Base-by-base conservation (phyloP, 64 coral and sea anemone species). In the Pocillopora damicornis region DNA sequence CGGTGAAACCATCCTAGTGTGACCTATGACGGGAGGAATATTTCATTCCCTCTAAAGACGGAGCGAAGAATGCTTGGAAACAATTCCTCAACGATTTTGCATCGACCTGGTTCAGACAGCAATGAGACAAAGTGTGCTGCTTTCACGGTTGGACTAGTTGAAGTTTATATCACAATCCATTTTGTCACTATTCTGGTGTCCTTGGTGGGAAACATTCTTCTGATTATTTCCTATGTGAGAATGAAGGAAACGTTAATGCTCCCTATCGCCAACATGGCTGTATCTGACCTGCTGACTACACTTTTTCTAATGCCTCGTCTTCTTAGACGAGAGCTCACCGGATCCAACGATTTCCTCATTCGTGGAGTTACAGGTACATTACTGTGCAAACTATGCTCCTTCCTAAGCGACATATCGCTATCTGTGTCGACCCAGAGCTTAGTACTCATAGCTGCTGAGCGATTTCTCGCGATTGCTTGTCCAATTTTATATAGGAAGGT, bases 221-320 rank as follows among this genome's bases (percentile, higher is more conserved):
- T 88, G 0, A 92, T 92, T 11, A 66, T 59, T 57, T 76, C 86
- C 22, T 92, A 79, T 18, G 58, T 35, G 59, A 91, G 87, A 22
- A 87, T 91, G 67, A 76, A 79, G 58, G 73, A 73, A 16, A 37
- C 85, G 2, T 66, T 90, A 15, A 88, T 91, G 78, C 81, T 84
- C 23, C 88, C 91, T 63, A 91, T 94, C 37, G 82, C 89, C 35
- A 91, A 94, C 38, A 94, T 94, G 93, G 89, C 93, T 9, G 89
- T 73, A 1, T 95, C 93, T 10, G 94, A 92, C 57, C 37, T 95
- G 30, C 13, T 95, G 23, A 68, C 73, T 4, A 60, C 87, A 0
- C 30, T 89, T 1, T 77, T 92, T 36, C 66, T 83, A 12, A 71
- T 90, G 16, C 91, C 94, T 62, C 76, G 94, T 12, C 65, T 75